Conservation (phyloP, 2,888 invertebrate genomes). For the Leptogaster cylindrica region DNA sequence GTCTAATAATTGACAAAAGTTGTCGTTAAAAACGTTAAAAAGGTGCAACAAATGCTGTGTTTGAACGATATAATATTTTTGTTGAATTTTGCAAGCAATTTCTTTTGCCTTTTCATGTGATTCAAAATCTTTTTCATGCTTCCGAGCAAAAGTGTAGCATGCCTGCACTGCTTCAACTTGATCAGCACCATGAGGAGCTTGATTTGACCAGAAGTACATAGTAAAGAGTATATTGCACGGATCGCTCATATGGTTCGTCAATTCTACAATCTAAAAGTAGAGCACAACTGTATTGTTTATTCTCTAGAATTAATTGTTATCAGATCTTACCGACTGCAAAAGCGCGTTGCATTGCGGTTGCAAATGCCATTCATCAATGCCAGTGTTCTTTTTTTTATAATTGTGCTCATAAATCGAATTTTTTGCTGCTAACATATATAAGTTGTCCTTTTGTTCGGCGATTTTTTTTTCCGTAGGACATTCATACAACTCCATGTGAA, state of each 20-base stretch:
- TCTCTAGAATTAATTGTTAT: not conserved
- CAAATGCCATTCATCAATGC: conserved; percentile 56
- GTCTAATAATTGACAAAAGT: conserved; percentile 57
- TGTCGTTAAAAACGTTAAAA: conserved; percentile 58
- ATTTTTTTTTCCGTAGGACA: conserved; percentile 52
- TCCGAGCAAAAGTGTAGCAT: conserved; percentile 58
- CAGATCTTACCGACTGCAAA: conserved; percentile 56
- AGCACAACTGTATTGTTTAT: not conserved
- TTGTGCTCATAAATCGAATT: conserved; percentile 60
- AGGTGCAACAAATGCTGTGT: conserved; percentile 59
- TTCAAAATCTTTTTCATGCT: conserved; percentile 52
- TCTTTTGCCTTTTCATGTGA: conserved; percentile 50
- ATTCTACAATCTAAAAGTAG: conserved; percentile 54
- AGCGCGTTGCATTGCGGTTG: conserved; percentile 62
- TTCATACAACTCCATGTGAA: conserved; percentile 56
- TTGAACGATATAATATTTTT: conserved; percentile 60
- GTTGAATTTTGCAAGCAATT: conserved; percentile 57
- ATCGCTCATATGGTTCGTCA: conserved; percentile 56
- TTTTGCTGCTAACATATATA: conserved; percentile 60
- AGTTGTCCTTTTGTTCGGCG: conserved; percentile 57
- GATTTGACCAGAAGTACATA: conserved; percentile 59
- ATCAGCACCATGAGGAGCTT: conserved; percentile 60
- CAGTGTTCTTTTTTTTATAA: conserved; percentile 52
- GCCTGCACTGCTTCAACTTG: conserved; percentile 61
- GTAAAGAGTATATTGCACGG: conserved; percentile 57